Base-by-base conservation (phyloP, 1,140 invertebrate genomes). In the Oryctes rhinoceros region DNA sequence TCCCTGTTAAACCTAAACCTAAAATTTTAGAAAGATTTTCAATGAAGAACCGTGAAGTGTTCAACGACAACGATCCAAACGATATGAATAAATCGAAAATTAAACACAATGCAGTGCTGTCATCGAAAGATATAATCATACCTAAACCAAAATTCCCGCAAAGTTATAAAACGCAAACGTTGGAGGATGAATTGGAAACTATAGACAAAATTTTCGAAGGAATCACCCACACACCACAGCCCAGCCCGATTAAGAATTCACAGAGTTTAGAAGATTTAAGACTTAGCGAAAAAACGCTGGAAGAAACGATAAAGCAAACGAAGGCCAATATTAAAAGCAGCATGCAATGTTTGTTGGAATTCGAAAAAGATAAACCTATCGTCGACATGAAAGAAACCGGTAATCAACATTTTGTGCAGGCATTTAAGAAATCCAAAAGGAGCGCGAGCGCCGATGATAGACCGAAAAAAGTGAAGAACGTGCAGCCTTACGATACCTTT, bases 401-500 rank as follows among this genome's bases (percentile, higher is more conserved):
- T 30, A 35, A 24, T 24, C 37, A 76, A 76, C 74, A 76, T 44
- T 76, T 76, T 48, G 35, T 76, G 15, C 37, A 76, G n/a, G 74
- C 74, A 9, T 76, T 76, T 47, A 76, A 76, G 20, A 76, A 76
- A 47, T 76, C 74, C 3, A 76, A 76, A n/a, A 47, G n/a, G 9
- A 76, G 44, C 10, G 74, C 35, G 18, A 48, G 74, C 47, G n/a
- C n/a, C 3, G 74, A 76, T 44, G 30, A 47, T n/a, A 76, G 15
- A 39, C 4, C 15, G 1, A 76, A 44, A n/a, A 76, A 76, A 18
- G 74, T 48, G 4, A 76, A 76, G 9, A 76, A 47, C n/a, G 76
- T 78, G 49, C 11, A 78, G 11, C 76, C 76, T 5, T 78, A 78
- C 20, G 76, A 78, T 53, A 78, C 76, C n/a, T 78, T 47, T 30